phyloP scores from a whole-genome alignment of 2,113 vertebrate genomes.

The Petrocephalus zakoni region DNA sequence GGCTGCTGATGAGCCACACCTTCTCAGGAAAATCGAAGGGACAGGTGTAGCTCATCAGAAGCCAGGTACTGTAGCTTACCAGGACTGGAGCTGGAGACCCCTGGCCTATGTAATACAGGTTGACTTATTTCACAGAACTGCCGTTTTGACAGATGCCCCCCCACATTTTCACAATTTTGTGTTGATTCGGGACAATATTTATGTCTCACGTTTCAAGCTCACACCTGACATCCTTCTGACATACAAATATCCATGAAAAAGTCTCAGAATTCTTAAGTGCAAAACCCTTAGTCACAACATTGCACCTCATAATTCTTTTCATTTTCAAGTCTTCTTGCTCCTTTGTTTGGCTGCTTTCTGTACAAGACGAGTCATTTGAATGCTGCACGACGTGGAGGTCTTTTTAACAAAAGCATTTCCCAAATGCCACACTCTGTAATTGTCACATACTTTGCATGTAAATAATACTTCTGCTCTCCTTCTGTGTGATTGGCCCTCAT shows the following conservation, averaged over 20 bases:
- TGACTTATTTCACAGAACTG: not conserved
- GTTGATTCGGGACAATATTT: not conserved
- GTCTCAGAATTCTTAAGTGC: not conserved
- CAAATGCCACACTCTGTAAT: not conserved
- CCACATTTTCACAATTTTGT: not conserved
- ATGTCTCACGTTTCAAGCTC: not conserved
- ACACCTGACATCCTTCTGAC: not conserved
- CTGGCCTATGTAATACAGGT: not conserved
- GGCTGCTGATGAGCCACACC: no score
- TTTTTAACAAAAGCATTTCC: conserved; percentile 7
- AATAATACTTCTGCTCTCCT: conserved; percentile 5
- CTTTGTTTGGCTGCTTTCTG: not conserved
- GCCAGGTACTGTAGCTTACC: no score
- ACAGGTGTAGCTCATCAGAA: no score
- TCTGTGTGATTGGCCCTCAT: not conserved
- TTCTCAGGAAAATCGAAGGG: no score
- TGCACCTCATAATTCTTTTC: not conserved
- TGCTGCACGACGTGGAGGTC: not conserved
- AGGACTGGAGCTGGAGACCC: no score
- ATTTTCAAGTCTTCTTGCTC: not conserved
- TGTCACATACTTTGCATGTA: not conserved
- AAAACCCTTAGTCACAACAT: not conserved
- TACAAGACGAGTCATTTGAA: not conserved
- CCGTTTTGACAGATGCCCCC: not conserved
- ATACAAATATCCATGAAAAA: not conserved